A percentile compares a stretch with the other conserved stretches of the same genome.
Evolutionary conservation across 1,140 invertebrate species (phyloP).

Genomic region (Metaphire vulgaris): DNA sequence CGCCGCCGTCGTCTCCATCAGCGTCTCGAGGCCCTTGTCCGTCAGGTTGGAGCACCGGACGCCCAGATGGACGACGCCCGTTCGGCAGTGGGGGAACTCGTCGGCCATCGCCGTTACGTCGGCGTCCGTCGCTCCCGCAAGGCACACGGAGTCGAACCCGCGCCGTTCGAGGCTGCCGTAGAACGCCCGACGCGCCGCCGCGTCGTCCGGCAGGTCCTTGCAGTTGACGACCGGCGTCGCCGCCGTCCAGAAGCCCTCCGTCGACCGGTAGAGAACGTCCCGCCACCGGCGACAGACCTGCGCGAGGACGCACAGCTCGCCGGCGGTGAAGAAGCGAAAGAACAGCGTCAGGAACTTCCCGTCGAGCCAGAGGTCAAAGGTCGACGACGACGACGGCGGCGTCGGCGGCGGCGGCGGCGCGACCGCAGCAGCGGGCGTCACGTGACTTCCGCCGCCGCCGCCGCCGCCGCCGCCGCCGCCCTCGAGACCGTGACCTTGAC

Average conservation of each 20-base stretch:
- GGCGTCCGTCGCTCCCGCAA: slow-evolving; percentile 77
- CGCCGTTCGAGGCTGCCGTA: slow-evolving; percentile 74
- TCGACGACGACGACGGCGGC: too few relatives aligned
- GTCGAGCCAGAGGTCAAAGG: slow-evolving; percentile 65
- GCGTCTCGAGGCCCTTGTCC: slow-evolving; percentile 75
- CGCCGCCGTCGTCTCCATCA: slow-evolving; percentile 67
- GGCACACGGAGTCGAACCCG: slow-evolving; percentile 74
- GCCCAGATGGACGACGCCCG: slow-evolving; percentile 72
- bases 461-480: slow-evolving; percentile 39
- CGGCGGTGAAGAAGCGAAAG: slow-evolving; percentile 74
- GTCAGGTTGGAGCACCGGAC: slow-evolving; percentile 78
- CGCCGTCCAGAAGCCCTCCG: slow-evolving; percentile 64
- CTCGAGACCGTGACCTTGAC: slow-evolving; percentile 41
- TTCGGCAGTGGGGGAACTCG: slow-evolving; percentile 71
- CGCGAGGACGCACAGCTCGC: slow-evolving; percentile 68
- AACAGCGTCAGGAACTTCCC: slow-evolving; percentile 74
- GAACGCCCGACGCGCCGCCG: slow-evolving; percentile 62
- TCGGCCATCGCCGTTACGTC: slow-evolving; percentile 79
- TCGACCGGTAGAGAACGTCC: slow-evolving; percentile 73
- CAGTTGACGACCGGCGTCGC: slow-evolving; percentile 74
- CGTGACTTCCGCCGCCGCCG: too few relatives aligned
- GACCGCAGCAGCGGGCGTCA: slow-evolving; percentile 39
- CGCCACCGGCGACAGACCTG: slow-evolving; percentile 73
- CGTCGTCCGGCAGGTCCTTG: slow-evolving; percentile 60
- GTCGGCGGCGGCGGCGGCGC: slow-evolving; percentile 45